These are phyloP conservation scores for Channa argus DNA, from an alignment of 2,113 vertebrate species.

Conservation along the genomic window DNA sequence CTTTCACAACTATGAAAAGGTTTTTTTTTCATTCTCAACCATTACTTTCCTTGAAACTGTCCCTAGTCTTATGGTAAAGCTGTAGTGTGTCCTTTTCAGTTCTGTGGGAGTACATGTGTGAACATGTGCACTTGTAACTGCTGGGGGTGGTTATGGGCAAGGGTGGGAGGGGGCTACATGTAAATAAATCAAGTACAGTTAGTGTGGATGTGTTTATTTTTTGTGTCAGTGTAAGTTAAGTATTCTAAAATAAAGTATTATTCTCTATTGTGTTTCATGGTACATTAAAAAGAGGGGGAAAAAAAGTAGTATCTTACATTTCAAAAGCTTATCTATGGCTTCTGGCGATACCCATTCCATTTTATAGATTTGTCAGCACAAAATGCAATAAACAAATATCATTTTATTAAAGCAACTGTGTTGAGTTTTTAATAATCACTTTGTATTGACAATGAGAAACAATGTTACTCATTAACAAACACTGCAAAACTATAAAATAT, in stretches of 20 bases:
- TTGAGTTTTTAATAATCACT: conserved; percentile 72
- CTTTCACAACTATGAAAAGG: conserved; percentile 72
- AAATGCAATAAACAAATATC: conserved; percentile 99
- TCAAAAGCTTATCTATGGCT: conserved; percentile 96
- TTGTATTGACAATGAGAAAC: conserved; percentile 38
- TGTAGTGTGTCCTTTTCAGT: conserved; percentile 87
- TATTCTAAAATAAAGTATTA: conserved; percentile 84
- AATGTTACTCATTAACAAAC: conserved; percentile 52
- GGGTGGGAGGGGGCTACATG: conserved; percentile 79
- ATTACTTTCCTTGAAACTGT: conserved; percentile 60
- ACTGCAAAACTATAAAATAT: conserved; percentile 51
- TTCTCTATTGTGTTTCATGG: conserved; percentile 91
- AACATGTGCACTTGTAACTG: conserved; percentile 75
- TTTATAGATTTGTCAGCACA: conserved; percentile 99
- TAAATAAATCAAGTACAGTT: conserved; percentile 90
- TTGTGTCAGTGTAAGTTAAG: conserved; percentile 88
- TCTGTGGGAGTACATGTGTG: conserved; percentile 78
- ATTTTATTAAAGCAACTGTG: conserved; percentile 93
- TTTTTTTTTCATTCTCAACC: conserved; percentile 66
- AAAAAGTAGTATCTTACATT: conserved; percentile 91
- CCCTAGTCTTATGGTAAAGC: conserved; percentile 88
- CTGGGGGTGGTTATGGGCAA: conserved; percentile 61
- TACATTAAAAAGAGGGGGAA: conserved; percentile 73
- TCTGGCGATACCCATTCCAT: conserved; percentile 94
- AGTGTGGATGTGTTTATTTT: conserved; percentile 94